A percentile compares a stretch with the other conserved stretches of the same genome.
phyloP scores from a whole-genome alignment of 2,113 vertebrate species.

The Ptyas mucosa region DNA sequence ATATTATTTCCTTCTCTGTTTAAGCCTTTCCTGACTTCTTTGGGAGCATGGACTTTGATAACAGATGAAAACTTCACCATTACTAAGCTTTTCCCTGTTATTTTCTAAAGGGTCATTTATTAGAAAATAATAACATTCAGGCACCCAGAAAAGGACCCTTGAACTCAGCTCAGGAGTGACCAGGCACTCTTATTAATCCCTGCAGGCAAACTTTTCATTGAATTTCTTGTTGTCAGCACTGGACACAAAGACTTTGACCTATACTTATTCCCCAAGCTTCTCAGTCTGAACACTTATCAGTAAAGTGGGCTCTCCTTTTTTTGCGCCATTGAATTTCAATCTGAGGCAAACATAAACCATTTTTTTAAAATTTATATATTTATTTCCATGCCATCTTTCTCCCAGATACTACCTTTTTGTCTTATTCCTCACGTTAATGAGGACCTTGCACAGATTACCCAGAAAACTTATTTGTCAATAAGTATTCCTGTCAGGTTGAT shows the following conservation, averaged over 20 bases:
- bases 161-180: slow-evolving; percentile 47
- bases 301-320: neutral
- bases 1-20: slow-evolving; percentile 55
- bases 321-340: neutral
- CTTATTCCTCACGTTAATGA: neutral
- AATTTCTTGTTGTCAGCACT: slow-evolving; percentile 37
- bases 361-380: neutral
- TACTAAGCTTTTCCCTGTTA: slow-evolving; percentile 64
- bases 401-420: neutral
- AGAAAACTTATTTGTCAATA: neutral
- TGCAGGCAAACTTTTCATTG: slow-evolving; percentile 58
- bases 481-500: neutral
- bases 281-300: slow-evolving; percentile 41
- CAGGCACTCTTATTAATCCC: slow-evolving; percentile 41
- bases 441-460: neutral
- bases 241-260: slow-evolving; percentile 57
- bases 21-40: slow-evolving; percentile 59
- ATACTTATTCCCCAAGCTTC: slow-evolving; percentile 53
- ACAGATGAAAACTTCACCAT: slow-evolving; percentile 58
- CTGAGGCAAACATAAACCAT: neutral
- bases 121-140: slow-evolving; percentile 62
- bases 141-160: slow-evolving; percentile 52
- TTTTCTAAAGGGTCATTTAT: slow-evolving; percentile 65
- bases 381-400: neutral
- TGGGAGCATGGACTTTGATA: slow-evolving; percentile 51